These are phyloP conservation scores for Rhabdornis inornatus DNA, from an alignment of 2,113 vertebrate species.

Conservation along the genomic window DNA sequence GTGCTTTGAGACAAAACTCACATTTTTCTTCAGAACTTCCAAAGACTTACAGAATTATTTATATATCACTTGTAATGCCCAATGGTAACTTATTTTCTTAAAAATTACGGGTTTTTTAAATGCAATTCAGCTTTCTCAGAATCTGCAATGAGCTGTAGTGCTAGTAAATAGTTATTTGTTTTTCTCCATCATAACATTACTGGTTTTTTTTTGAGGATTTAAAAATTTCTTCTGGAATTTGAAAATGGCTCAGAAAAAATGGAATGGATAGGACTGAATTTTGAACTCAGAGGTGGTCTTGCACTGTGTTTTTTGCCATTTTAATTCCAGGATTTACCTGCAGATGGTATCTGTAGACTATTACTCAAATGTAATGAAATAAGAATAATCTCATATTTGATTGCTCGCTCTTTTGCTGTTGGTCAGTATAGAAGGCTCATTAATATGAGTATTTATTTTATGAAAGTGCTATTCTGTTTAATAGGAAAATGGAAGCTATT, in stretches of 20 bases:
- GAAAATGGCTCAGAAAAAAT: not conserved
- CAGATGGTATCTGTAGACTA: not conserved
- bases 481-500: not conserved
- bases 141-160: not conserved
- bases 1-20: not conserved
- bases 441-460: not conserved
- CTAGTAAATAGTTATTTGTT: not conserved
- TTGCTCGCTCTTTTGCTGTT: not conserved
- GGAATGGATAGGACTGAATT: not conserved
- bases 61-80: not conserved
- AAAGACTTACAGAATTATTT: not conserved
- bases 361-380: not conserved
- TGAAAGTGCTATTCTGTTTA: not conserved
- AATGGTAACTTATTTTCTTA: not conserved
- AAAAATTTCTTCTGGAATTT: not conserved
- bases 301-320: not conserved
- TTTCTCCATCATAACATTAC: not conserved
- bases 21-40: not conserved
- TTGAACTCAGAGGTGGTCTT: not conserved
- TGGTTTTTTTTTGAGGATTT: not conserved
- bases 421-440: not conserved
- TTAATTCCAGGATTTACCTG: not conserved
- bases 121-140: not conserved
- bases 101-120: not conserved
- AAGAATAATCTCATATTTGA: not conserved